Evolutionary conservation across 2,113 vertebrate species (phyloP), one percentile per base, ranked within the genome.

Genomic region (Cyphomyrus plagiostoma): DNA sequence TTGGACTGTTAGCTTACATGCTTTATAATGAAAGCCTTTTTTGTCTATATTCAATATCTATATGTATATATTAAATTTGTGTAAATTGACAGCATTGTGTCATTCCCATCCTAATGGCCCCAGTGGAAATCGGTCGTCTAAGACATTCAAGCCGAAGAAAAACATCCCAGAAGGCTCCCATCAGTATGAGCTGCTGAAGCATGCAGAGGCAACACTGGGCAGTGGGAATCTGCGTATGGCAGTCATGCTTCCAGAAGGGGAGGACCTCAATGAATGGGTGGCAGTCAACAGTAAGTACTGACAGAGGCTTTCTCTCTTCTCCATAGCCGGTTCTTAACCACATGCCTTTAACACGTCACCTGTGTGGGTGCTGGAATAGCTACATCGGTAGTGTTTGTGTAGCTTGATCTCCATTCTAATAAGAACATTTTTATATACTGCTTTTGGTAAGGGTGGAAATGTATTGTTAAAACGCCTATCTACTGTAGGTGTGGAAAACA

Each of bases 101-200:
- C 35, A 89, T 89, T 66, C 45, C 62, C 6, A 49, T 39, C 46
- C 10, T 90, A 58, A 17, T 13, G 70, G 17, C 19, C 70, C 52
- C 93, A 98, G 98, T 46, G 97, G 97, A 90, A 97, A 94, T 92
- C 97, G 98, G 3, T 97, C 97, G 35, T 97, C 97, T 0, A 98
- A 97, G 95, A 99, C 98, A 0, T 99, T 99, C 96, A 99, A 99
- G 91, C 98, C 98, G 30, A 98, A 99, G 95, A 98, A 99, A 96
- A 98, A 98, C 91, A 98, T 99, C 89, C 98, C 98, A 0, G 97
- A 99, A 93, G 98, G 98, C 10, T 99, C 98, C 56, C 98, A 98
- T 88, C 98, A 99, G 93, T 98, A 98, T 3, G 98, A 99, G 92
- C 96, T 99, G 92, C 92, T 99, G 92, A 99, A 99, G 89, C 98